Evolutionary conservation across 2,888 invertebrate genomes (phyloP), one percentile per base, ranked within the genome.

Genomic region (Conistra vaccinii): DNA sequence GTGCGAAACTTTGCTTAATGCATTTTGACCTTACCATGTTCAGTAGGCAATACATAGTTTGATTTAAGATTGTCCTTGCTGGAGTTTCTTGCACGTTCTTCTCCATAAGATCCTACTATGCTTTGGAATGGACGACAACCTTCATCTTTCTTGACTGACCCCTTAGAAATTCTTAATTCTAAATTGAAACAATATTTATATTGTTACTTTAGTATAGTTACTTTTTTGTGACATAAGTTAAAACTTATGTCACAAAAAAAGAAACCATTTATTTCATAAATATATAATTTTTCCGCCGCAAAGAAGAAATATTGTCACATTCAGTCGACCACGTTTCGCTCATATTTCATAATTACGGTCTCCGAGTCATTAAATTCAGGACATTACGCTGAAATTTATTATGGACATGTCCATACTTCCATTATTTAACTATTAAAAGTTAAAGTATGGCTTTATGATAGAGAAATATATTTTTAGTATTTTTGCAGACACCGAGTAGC

Each of bases 321-420:
- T 60, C 78, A 57, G 67, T 65, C 17, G 48, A 17, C 14, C 78
- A 68, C 67, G 78, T 65, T 29, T 39, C 66, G 55, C 69, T 32
- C 61, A 73, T 83, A 69, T 73, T 81, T 81, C 73, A 81, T 68
- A 78, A 83, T 81, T 81, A 81, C 67, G 62, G 63, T 42, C 14
- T 26, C 32, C 12, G 69, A 67, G 57, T 73, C 66, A 73, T 78
- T 78, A 81, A 83, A 57, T 83, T 79, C 61, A 26, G 73, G 51
- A 51, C 73, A 70, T 83, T 68, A 83, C 35, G 69, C 26, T 63
- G 48, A 58, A 81, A 81, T 81, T 78, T 83, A 81, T 73, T 67
- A 57, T 61, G 45, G 45, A 29, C 48, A 60, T 68, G 55, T 69
- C 42, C 61, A 73, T 78, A 63, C 62, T 73, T 73, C 60, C 5